phyloP scores from a whole-genome alignment of 2,797 vertebrate genomes.

The Periparus ater region DNA sequence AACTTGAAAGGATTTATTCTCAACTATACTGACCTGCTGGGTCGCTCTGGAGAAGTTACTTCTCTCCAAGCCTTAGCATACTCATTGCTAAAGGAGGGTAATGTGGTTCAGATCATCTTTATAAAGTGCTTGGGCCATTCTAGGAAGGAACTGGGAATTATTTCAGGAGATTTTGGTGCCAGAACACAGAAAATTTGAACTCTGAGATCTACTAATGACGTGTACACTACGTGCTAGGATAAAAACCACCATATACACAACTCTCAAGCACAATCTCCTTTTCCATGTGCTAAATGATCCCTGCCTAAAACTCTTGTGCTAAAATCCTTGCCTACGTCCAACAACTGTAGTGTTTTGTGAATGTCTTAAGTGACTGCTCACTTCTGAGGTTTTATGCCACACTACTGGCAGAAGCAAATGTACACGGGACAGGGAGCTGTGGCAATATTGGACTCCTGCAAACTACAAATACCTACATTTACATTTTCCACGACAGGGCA shows the following conservation, averaged over 20 bases:
- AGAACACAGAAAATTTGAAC: background rate
- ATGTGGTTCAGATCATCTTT: background rate
- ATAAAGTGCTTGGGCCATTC: slow-evolving; percentile 52
- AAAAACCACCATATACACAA: background rate
- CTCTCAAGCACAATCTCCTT: background rate
- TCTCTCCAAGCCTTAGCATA: background rate
- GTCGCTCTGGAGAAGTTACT: background rate
- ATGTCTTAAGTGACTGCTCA: background rate
- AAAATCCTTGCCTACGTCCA: background rate
- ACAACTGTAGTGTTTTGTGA: background rate
- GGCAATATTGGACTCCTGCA: background rate
- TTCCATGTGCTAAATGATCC: background rate
- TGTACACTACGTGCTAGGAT: background rate
- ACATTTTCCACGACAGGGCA: background rate
- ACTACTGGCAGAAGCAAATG: background rate
- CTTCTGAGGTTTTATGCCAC: background rate
- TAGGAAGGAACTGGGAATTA: background rate
- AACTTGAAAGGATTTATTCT: background rate
- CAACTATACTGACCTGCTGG: background rate
- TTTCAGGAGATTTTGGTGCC: background rate
- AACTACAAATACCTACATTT: background rate
- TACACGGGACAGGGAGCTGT: background rate
- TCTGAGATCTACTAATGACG: background rate
- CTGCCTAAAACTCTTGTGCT: background rate
- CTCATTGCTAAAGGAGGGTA: background rate